phyloP scores from a whole-genome alignment of 2,113 vertebrate species.

The Salvelinus sp. region DNA sequence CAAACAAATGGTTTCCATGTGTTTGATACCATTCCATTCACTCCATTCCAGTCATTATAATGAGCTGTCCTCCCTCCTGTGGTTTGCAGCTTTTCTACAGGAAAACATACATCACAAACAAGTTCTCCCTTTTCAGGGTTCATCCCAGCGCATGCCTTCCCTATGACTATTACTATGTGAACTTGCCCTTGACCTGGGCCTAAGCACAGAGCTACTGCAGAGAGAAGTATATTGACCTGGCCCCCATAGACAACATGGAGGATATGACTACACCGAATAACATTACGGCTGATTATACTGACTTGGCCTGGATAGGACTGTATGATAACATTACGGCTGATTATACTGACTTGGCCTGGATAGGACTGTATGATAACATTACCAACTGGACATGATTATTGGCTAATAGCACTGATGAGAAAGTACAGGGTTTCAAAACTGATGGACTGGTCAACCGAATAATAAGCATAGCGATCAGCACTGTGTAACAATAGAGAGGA shows the following conservation, averaged over 20 bases:
- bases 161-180: background rate
- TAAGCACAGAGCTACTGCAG: background rate
- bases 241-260: background rate
- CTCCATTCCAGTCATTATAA: no score
- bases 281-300: slow-evolving; percentile 7
- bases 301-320: slow-evolving; percentile 29
- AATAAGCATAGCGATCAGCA: fast-evolving
- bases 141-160: background rate
- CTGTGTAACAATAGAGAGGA: background rate
- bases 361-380: slow-evolving; percentile 21
- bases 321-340: slow-evolving; percentile 1
- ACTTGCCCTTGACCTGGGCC: background rate
- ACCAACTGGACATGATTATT: slow-evolving; percentile 30
- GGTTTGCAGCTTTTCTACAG: background rate
- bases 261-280: background rate
- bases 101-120: background rate
- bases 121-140: slow-evolving; percentile 12
- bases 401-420: background rate
- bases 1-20: no score
- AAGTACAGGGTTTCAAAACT: background rate
- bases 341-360: slow-evolving; percentile 23
- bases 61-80: no score
- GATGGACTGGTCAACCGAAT: fast-evolving
- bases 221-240: no score
- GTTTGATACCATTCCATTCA: no score